Percentiles rank a stretch among this genome's conserved stretches.
phyloP scores from a whole-genome alignment of 2,113 vertebrate genomes.

The Stomatorhinus ivindoensis region DNA sequence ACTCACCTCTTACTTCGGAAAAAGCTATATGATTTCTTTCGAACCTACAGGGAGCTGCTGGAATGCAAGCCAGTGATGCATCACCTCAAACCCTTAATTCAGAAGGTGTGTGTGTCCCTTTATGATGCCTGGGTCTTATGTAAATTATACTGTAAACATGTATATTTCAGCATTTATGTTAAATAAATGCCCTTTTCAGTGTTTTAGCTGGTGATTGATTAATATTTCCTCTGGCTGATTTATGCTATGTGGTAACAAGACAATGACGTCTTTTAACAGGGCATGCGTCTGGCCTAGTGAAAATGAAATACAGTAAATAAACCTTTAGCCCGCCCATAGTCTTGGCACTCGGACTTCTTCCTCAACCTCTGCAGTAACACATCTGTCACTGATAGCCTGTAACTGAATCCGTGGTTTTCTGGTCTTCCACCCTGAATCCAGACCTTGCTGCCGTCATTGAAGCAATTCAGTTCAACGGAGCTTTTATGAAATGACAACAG shows the following conservation, averaged over 20 bases:
- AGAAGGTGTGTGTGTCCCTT: too few species aligned
- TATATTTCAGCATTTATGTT: constrained; percentile 3
- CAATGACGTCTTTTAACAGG: neutral
- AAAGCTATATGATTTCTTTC: neutral
- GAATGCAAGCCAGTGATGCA: neutral
- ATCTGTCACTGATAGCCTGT: neutral
- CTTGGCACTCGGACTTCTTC: neutral
- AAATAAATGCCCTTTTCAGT: neutral
- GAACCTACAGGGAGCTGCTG: neutral
- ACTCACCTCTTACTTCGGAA: neutral
- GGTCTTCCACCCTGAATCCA: neutral
- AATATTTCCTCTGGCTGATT: neutral
- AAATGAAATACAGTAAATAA: neutral
- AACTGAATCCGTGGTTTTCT: neutral
- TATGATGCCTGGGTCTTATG: neutral
- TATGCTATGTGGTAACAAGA: neutral
- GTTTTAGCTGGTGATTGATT: neutral
- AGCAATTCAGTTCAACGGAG: neutral
- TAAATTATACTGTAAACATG: constrained; percentile 11
- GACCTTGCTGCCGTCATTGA: neutral
- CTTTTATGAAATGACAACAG: neutral
- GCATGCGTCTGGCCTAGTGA: neutral
- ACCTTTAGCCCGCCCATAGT: neutral
- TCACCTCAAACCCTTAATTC: neutral
- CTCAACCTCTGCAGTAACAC: neutral